Evolutionary conservation across 2,888 invertebrate species (phyloP).

Genomic region (Lasioglossum morio): DNA sequence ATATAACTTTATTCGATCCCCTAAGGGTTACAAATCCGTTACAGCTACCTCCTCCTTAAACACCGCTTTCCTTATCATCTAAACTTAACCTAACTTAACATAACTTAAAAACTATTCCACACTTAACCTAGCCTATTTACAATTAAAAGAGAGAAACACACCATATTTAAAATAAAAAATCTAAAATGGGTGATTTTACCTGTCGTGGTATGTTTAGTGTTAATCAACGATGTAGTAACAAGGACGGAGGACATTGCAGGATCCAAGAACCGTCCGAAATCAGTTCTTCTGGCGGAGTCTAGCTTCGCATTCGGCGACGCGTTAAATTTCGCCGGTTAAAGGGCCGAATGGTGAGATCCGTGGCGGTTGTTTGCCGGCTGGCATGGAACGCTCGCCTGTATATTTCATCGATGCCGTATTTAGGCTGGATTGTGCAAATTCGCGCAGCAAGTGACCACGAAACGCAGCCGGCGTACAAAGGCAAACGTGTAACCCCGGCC

Average conservation of each 20-base stretch:
- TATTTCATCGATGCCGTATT: constrained; percentile 64
- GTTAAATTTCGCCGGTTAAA: constrained; percentile 31
- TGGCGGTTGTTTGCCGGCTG: not conserved
- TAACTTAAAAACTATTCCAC: too few species aligned
- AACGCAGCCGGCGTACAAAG: constrained; percentile 51
- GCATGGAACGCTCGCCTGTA: constrained; percentile 34
- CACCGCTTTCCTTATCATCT: too few species aligned
- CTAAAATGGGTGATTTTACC: too few species aligned
- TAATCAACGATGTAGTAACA: not conserved
- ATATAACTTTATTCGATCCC: too few species aligned
- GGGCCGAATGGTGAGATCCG: not conserved
- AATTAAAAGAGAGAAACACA: too few species aligned
- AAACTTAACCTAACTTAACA: too few species aligned
- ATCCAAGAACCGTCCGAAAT: not conserved
- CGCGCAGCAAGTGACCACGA: constrained; percentile 51
- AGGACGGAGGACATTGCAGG: not conserved
- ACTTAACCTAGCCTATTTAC: too few species aligned
- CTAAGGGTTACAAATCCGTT: too few species aligned
- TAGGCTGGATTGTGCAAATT: constrained; percentile 62
- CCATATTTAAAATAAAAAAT: too few species aligned
- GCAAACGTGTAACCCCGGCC: constrained; percentile 55
- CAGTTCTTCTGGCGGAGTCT: constrained; percentile 16
- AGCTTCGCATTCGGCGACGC: constrained; percentile 26
- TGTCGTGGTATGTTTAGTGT: too few species aligned
- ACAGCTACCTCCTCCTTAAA: too few species aligned